Evolutionary conservation across 1,140 invertebrate genomes (phyloP).

Genomic region (Spodoptera litura): DNA sequence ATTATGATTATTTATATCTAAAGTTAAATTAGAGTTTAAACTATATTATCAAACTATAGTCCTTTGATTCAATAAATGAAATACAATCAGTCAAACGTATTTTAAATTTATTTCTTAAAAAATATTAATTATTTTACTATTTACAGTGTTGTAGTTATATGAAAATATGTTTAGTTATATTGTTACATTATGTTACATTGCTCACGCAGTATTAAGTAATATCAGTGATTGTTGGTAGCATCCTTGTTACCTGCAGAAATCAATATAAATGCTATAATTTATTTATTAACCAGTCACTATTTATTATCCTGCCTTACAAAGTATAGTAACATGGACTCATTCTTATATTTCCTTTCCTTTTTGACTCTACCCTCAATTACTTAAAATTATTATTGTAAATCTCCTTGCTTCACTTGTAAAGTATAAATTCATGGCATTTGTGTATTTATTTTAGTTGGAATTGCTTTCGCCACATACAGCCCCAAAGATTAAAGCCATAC

Average conservation of each 20-base stretch:
- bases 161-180: conserved; percentile 16
- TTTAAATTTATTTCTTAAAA: conserved; percentile 51
- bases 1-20: conserved; percentile 41
- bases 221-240: neutral
- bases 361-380: neutral
- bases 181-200: conserved; percentile 25
- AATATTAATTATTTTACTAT: conserved; percentile 38
- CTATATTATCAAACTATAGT: conserved; percentile 2
- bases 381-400: neutral
- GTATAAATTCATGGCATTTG: too few species aligned
- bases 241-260: neutral
- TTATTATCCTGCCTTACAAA: neutral
- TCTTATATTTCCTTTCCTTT: neutral
- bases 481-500: too few species aligned
- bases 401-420: too few species aligned
- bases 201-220: conserved; percentile 6
- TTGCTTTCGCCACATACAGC: too few species aligned
- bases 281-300: neutral
- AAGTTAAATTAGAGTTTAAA: neutral
- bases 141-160: conserved; percentile 25
- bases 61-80: conserved; percentile 38
- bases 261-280: conserved; percentile 16
- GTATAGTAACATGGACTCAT: neutral
- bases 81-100: conserved; percentile 32
- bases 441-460: too few species aligned